Percentiles rank a stretch among this genome's conserved stretches.
Evolutionary conservation across 2,113 vertebrate genomes (phyloP).

Genomic region (Limanda limanda): DNA sequence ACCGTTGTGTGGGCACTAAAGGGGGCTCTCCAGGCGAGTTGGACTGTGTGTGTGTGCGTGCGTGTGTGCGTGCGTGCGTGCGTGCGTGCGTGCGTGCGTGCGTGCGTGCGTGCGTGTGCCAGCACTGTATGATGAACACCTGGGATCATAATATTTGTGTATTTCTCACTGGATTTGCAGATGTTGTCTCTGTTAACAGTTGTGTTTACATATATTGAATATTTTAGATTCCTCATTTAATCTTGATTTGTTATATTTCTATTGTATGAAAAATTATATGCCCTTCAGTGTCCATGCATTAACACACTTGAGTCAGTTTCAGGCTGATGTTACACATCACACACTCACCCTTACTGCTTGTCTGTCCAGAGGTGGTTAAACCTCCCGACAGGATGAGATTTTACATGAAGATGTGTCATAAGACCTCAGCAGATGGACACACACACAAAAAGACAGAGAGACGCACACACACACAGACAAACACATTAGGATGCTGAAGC

Average conservation of each 20-base stretch:
- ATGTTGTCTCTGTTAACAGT: background rate
- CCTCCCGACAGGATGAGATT: slow-evolving; percentile 21
- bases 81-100: background rate
- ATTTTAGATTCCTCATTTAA: background rate
- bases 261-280: background rate
- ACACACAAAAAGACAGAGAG: no score
- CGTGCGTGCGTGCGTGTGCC: background rate
- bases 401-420: slow-evolving; percentile 30
- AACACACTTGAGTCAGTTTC: background rate
- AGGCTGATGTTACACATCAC: slow-evolving; percentile 20
- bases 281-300: background rate
- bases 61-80: slow-evolving; percentile 12
- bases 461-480: slow-evolving; percentile 34
- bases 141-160: background rate
- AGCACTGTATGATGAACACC: background rate
- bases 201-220: background rate
- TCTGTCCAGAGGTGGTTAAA: slow-evolving; percentile 25
- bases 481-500: slow-evolving; percentile 4
- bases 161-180: background rate
- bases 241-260: background rate
- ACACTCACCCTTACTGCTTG: slow-evolving; percentile 14
- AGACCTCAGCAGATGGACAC: slow-evolving; percentile 35
- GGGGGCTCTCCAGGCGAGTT: slow-evolving; percentile 31
- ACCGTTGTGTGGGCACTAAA: slow-evolving; percentile 40
- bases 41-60: slow-evolving; percentile 5